Evolutionary conservation across 2,888 invertebrate genomes (phyloP), one percentile per base, ranked within the genome.

Genomic region (Pandemis corylana): DNA sequence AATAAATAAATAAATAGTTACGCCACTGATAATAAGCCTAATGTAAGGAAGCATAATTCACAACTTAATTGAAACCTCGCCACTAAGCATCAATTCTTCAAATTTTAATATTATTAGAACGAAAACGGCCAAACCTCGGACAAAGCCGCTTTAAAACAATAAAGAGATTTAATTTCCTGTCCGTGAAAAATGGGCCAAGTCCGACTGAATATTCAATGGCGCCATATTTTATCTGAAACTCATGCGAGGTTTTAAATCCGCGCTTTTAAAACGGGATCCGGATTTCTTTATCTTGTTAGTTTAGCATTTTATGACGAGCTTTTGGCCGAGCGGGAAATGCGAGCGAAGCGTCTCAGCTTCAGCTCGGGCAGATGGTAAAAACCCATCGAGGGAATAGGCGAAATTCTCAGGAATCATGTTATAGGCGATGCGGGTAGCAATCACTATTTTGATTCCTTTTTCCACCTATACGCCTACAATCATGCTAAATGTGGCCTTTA

Each of bases 151-250:
- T 68, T 70, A 44, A 74, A 74, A 74, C 74, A 74, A 74, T 74
- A 61, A 74, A 66, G 74, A 61, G 74, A 74, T 74, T 74, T 74
- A 90, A 92, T 92, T 92, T 92, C 91, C 92, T 88, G 90, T 82
- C 84, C 83, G 85, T 89, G 87, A 91, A 91, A 90, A 91, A 90
- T 90, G 89, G 89, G 90, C 92, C 89, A 87, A 65, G 65, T 87
- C 89, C 83, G 80, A 83, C 85, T 86, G 90, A 89, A 90, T 89
- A 90, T 89, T 89, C 89, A 88, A 88, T 88, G 87, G 51, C 83
- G 80, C 83, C 87, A 87, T 90, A 88, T 90, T 90, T 90, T 89
- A 87, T 87, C 87, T 83, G 63, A 12, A 67, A 41, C 63, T 63
- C 72, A 72, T 72, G 72, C 68, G 82, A 83, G 84, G 62, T 68